Percentiles rank a stretch among this genome's conserved stretches.
Evolutionary conservation across 2,888 invertebrate genomes (phyloP).

Genomic region (Enchytraeus crypticus): DNA sequence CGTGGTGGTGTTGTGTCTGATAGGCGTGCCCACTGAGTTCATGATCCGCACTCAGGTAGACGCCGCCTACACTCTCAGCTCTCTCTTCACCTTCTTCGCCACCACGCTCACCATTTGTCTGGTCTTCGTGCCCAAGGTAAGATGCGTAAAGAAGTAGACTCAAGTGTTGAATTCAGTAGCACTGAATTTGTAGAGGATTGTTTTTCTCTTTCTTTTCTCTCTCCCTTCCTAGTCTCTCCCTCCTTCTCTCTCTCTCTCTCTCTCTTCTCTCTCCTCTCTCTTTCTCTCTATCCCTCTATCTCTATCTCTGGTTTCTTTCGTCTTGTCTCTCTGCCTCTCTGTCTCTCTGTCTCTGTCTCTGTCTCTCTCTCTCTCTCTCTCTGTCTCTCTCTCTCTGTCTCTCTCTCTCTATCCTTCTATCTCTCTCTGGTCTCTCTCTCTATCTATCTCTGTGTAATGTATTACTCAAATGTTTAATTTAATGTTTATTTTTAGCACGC

Average conservation of each 20-base stretch:
- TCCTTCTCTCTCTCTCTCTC: not conserved
- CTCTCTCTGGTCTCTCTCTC: not conserved
- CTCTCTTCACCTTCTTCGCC: conserved; percentile 30
- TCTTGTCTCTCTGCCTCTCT: not conserved
- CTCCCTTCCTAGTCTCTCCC: not conserved
- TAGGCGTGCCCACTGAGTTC: conserved; percentile 29
- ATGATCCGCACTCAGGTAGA: conserved; percentile 30
- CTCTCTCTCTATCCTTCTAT: too few species aligned
- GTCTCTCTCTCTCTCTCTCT: not conserved
- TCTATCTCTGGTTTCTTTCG: too few species aligned
- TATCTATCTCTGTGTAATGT: not conserved
- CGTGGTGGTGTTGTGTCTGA: conserved; percentile 28
- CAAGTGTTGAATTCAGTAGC: too few species aligned
- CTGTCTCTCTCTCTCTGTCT: too few species aligned
- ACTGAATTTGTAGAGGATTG: not conserved
- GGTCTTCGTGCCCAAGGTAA: conserved; percentile 29
- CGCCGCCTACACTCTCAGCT: conserved; percentile 28
- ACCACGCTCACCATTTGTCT: conserved; percentile 29
- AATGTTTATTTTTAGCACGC: not conserved
- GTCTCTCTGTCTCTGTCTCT: not conserved
- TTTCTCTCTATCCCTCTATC: too few species aligned
- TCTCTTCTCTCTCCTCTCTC: too few species aligned
- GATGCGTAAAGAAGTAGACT: too few species aligned
- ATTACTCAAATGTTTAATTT: not conserved
- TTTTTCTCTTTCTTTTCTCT: not conserved